Percentiles rank a stretch among this genome's conserved stretches.
These are phyloP conservation scores for Catonia carolina DNA, from an alignment of 2,888 invertebrate species.

Conservation along the genomic window DNA sequence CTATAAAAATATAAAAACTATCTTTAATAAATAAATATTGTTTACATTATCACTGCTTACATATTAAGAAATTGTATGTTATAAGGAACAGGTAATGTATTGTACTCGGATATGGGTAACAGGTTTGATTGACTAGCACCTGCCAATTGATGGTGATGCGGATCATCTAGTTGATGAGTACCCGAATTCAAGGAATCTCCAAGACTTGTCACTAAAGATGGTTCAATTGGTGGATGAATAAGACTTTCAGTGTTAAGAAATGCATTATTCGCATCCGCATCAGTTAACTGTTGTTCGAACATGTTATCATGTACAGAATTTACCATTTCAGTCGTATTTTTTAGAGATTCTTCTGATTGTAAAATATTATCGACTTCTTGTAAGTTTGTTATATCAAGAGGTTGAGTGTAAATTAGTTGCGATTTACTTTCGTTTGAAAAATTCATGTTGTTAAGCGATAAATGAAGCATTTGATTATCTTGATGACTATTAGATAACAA, in stretches of 20 bases:
- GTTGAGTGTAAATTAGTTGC: conserved; percentile 1
- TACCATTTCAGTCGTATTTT: not conserved
- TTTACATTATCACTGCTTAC: too few relatives aligned
- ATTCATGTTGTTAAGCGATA: not conserved
- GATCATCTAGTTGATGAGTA: too few relatives aligned
- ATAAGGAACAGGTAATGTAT: not conserved
- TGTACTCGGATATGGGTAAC: too few relatives aligned
- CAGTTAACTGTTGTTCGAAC: not conserved
- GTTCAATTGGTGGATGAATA: conserved; percentile 1
- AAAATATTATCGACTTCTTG: not conserved
- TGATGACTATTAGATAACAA: not conserved
- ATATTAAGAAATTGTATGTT: conserved; percentile 6
- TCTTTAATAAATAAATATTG: too few relatives aligned
- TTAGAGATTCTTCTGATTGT: not conserved
- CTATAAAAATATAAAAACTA: too few relatives aligned
- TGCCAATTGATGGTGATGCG: too few relatives aligned
- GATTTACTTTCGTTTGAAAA: not conserved
- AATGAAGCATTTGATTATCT: not conserved
- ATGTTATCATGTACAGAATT: not conserved
- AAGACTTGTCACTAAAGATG: not conserved
- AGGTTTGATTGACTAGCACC: too few relatives aligned
- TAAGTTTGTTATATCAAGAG: not conserved
- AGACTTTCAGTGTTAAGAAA: not conserved
- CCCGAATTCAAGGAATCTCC: not conserved
- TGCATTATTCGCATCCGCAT: not conserved